Conservation (phyloP, 2,113 vertebrate species). For the Perca flavescens region DNA sequence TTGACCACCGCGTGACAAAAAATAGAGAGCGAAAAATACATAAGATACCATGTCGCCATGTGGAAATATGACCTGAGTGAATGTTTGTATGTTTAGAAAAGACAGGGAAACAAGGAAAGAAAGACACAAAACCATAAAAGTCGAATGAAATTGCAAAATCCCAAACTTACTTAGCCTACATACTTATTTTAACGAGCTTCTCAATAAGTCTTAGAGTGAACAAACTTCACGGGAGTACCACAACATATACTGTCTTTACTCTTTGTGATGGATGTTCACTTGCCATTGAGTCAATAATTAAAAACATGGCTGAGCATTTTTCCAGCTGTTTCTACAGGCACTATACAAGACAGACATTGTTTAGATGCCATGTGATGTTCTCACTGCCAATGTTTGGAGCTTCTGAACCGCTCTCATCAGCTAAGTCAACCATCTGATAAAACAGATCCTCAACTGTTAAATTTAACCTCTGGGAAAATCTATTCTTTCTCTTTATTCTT, state of each 20-base stretch:
- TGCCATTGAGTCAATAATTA: not conserved
- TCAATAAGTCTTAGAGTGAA: slow-evolving; percentile 7
- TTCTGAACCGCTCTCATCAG: slow-evolving; percentile 4
- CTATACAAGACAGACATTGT: not conserved
- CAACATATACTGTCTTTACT: slow-evolving; percentile 10
- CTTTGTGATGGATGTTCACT: slow-evolving; percentile 5
- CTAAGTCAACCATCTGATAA: slow-evolving; percentile 22
- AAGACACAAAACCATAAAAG: not conserved
- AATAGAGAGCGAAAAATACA: slow-evolving; percentile 16
- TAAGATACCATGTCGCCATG: not conserved
- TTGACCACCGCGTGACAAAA: slow-evolving; percentile 44
- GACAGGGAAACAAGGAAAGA: not conserved
- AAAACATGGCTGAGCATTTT: not conserved
- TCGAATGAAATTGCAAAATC: not conserved
- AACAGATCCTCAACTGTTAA: slow-evolving; percentile 13
- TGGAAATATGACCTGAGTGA: slow-evolving; percentile 8
- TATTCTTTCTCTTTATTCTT: not conserved
- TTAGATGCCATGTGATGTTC: slow-evolving; percentile 15
- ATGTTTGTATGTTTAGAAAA: slow-evolving; percentile 37
- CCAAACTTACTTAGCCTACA: no score
- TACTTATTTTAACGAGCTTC: not conserved
- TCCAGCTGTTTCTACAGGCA: not conserved
- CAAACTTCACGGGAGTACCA: not conserved
- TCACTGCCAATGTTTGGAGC: slow-evolving; percentile 16
- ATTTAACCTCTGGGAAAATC: slow-evolving; percentile 8